Base-by-base conservation (phyloP, 2,888 invertebrate species). In the Trissolcus japonicus region DNA sequence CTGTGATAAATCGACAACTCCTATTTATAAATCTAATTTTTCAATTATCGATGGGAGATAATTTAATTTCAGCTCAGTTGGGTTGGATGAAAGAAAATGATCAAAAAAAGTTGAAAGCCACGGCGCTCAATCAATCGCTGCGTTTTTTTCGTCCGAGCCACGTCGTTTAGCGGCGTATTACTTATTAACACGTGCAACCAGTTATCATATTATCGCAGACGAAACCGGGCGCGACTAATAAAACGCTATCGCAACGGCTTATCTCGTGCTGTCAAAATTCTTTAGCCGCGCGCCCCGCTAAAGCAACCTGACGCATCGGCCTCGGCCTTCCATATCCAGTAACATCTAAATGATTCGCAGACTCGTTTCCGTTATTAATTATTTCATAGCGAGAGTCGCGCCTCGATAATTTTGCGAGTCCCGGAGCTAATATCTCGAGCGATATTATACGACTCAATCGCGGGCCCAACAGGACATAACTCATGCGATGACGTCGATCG, bases 361-460 rank as follows among this genome's bases (percentile, higher is more conserved):
- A 68, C 68, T 66, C 51, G 60, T 65, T 66, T 62, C 13, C 55
- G 41, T 71, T 71, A 78, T 75, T 76, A 80, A 80, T 80, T 78
- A 80, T 76, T 76, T 73, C 76, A 67, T 73, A 68, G 71, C 66
- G 69, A 62, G 56, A 63, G 62, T 73, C 79, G 76, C 78, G 78
- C 78, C 79, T 76, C 40, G 75, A 76, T 80, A 78, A 80, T 80
- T 68, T 62, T 71, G 35, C 67, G 66, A 63, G 69, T 67, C 76
- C 73, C 59, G 69, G 55, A 63, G 78, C 55, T 46, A 62, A 71
- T 73, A 75, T 74, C 72, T 67, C 57, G 62, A 14, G 46, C 62
- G 63, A 35, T 55, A 63, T 65, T 54, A 65, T 78, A 78, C 77
- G 73, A 80, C 80, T 80, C 78, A 80, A 78, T 80, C 80, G 78